These are phyloP conservation scores for Ailurus styani DNA, from an alignment of 2,113 vertebrate species.

Conservation along the genomic window DNA sequence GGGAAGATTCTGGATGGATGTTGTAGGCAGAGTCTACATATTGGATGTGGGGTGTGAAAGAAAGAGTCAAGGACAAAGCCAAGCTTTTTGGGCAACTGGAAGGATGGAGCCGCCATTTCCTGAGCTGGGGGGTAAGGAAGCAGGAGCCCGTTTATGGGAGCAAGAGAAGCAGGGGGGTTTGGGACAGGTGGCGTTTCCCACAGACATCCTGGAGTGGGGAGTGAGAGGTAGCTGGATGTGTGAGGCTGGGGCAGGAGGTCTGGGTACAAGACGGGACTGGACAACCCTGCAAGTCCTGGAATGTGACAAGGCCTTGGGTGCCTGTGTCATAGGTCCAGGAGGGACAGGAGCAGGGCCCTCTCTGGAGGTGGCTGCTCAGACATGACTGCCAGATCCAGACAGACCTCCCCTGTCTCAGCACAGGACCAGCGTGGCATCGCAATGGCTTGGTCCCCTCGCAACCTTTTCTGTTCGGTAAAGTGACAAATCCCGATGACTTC, in stretches of 20 bases:
- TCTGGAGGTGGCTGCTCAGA: background rate
- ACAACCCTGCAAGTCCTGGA: background rate
- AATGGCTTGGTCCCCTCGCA: background rate
- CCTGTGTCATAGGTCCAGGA: background rate
- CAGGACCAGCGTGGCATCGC: background rate
- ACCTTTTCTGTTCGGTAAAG: background rate
- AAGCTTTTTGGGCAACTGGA: background rate
- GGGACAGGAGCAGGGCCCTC: too few species aligned
- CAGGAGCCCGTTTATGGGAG: background rate
- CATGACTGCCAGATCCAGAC: background rate
- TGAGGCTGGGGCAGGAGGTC: background rate
- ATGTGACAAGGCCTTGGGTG: background rate
- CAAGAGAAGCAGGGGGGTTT: too few species aligned
- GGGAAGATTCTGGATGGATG: background rate
- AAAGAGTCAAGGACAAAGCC: background rate
- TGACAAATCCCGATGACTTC: background rate
- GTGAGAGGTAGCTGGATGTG: accelerated
- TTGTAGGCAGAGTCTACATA: background rate
- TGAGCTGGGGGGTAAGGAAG: accelerated
- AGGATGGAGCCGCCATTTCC: background rate
- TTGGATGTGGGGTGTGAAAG: background rate
- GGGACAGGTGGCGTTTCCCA: background rate
- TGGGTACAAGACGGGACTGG: background rate
- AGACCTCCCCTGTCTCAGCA: background rate
- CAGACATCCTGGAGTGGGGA: background rate